Evolutionary conservation across 2,888 invertebrate species (phyloP), one percentile per base, ranked within the genome.

Genomic region (Bugulina stolonifera): DNA sequence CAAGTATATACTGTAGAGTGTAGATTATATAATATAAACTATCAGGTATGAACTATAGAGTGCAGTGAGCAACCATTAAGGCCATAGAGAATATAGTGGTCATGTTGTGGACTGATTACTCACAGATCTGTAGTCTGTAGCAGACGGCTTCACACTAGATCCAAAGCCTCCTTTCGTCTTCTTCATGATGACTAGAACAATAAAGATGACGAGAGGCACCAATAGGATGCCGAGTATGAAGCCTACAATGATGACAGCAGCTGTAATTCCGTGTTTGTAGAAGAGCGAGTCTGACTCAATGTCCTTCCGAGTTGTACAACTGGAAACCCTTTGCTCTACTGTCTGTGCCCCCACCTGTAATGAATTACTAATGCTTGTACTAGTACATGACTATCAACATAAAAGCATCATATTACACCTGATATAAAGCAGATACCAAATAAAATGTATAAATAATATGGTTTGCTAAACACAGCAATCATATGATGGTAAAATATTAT

Each of bases 101-200:
- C n/a, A n/a, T n/a, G n/a, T n/a, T n/a, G n/a, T n/a, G n/a, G n/a
- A 14, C 18, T 52, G 57, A 34, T 3, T 10, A 34, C 64, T 64
- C 5, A 64, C 64, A 2, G 34, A 14, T 64, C 32, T 5, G 34
- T 64, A 64, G 64, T 64, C 64, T 29, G 64, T 64, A 32, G 64
- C 32, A 27, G 64, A 64, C 2, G 64, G 64, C 32, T 32, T 10
- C 3, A 64, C 34, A n/a, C 64, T 64, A 14, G 32, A 5, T 2
- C 32, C 64, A 64, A 64, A 32, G 10, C 32, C 32, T 64, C 32
- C 32, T 34, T n/a, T 64, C 3, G 64, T 32, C n/a, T 64, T 64
- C n/a, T 64, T 64, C 22, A 64, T 22, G 34, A 64, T 64, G 29
- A 64, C 14, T 2, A 64, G 25, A 14, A 64, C 64, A 14, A 64